Conservation (phyloP, 2,113 vertebrate species). For the cattle (Bos taurus) region DNA sequence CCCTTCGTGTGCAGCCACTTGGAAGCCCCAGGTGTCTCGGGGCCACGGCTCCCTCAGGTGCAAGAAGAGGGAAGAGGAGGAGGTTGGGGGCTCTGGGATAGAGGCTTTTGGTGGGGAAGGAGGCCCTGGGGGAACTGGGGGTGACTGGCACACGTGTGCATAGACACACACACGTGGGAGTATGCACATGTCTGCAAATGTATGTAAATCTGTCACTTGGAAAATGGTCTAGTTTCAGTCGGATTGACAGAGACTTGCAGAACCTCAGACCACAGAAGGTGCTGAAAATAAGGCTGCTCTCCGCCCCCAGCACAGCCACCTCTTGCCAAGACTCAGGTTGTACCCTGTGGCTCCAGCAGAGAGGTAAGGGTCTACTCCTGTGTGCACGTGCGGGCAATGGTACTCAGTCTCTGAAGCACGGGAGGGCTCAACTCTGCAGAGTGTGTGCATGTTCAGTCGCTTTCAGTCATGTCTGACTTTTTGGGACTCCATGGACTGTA, state of each 20-base stretch:
- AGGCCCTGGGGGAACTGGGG: background rate
- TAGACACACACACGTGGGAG: rapidly evolving
- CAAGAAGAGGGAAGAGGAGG: background rate
- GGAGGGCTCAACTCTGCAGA: background rate
- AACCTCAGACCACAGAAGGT: background rate
- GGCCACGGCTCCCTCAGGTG: background rate
- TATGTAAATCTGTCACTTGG: background rate
- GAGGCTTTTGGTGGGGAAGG: background rate
- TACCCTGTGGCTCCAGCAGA: background rate
- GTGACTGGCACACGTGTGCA: too few relatives aligned
- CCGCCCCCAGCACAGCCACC: background rate
- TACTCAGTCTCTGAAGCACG: rapidly evolving
- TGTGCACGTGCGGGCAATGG: rapidly evolving
- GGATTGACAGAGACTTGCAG: background rate
- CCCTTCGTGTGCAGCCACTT: background rate
- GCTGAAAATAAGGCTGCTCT: background rate
- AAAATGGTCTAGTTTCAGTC: background rate
- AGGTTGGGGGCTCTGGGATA: too few relatives aligned
- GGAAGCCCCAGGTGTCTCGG: background rate
- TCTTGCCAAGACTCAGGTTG: background rate
- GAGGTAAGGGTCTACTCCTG: rapidly evolving
- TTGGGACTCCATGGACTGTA: background rate
- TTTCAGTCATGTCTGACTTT: background rate
- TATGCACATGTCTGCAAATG: background rate
- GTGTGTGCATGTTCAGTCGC: background rate